Base-by-base conservation (phyloP, 1,140 invertebrate species). In the Metopolophium dirhodum region DNA sequence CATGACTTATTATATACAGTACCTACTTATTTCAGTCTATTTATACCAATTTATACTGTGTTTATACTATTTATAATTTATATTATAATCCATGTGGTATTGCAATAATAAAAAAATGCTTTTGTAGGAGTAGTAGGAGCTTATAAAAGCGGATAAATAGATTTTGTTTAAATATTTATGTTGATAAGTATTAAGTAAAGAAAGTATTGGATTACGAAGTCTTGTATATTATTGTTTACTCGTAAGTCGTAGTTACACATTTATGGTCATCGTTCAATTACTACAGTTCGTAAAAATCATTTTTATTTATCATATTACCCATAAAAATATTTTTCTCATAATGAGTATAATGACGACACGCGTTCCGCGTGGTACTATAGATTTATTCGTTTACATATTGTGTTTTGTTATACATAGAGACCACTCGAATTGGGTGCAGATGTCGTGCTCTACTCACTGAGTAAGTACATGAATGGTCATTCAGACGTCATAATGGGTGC, bases 381-480 rank as follows among this genome's bases (percentile, higher is more conserved):
- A 77, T 77, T n/a, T 77, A n/a, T 23, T 77, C 14, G 1, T 77
- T 77, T 7, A 77, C 61, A 77, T 41, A 41, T 35, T 77, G 11
- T 3, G 30, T 49, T 47, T 86, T 47, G 9, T 86, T 49, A 93
- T 93, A 95, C 95, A 88, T 94, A 98, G 97, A 96, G 97, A 94
- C 99, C 99, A 8, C 95, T 99, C 49, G 96, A 97, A 37, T 96
- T 99, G 49, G 99, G 99, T 22, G 99, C 98, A 7, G 99, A 99
- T 95, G 96, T 99, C 88, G 97, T 97, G 2, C 95, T 98, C 94
- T 99, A 99, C 95, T 99, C 99, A 0, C 94, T 99, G 49, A 99
- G 99, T 0, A 99, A 99, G 95, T 99, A 99, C 95, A 99, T 99
- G 97, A 99, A 99, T 95, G 99, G 99, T 0, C 99, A 99, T 95